Conservation (phyloP, 2,797 vertebrate species). For the Scolopax bukidnonensis region DNA sequence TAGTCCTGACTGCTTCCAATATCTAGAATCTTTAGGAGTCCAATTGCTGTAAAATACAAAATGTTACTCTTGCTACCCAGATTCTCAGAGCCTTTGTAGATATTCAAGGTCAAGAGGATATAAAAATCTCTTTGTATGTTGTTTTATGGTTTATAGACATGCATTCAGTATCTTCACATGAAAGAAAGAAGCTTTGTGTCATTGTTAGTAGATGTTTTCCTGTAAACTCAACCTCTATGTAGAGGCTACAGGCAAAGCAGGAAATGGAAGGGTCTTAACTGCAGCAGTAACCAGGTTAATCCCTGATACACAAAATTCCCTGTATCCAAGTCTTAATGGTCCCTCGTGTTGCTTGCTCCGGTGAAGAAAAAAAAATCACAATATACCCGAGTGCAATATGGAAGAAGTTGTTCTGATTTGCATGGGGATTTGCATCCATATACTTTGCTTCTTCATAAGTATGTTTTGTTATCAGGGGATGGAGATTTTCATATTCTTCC, state of each 20-base stretch:
- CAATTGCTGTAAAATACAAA: not conserved
- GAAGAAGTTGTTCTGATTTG: not conserved
- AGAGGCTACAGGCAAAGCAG: not conserved
- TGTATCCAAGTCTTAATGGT: not conserved
- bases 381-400: not conserved
- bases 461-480: not conserved
- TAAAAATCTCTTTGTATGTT: not conserved
- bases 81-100: not conserved
- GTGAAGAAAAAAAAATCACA: not conserved
- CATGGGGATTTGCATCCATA: not conserved
- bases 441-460: not conserved
- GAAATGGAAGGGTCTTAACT: not conserved
- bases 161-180: not conserved
- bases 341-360: not conserved
- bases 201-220: not conserved
- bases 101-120: not conserved
- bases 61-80: not conserved
- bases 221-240: not conserved
- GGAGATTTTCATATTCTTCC: not conserved
- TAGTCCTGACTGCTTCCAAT: not conserved
- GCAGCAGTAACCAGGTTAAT: not conserved
- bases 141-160: not conserved
- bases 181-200: not conserved
- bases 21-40: not conserved
- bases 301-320: not conserved